A percentile compares a stretch with the other conserved stretches of the same genome.
Evolutionary conservation across 2,113 vertebrate genomes (phyloP).

Genomic region (Ardeotis arabs): DNA sequence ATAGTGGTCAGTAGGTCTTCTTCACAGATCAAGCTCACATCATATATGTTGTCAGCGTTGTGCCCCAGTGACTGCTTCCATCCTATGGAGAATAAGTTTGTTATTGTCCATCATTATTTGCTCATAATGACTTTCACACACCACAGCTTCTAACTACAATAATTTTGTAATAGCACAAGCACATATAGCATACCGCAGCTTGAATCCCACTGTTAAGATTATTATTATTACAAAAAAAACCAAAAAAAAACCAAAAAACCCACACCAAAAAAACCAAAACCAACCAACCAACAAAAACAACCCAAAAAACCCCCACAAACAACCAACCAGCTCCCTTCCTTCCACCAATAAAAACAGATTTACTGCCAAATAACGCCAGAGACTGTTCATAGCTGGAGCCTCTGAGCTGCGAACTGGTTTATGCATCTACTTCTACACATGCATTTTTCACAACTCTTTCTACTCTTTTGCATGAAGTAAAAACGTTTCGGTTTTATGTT

Average conservation of each 20-base stretch:
- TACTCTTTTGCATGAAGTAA: background rate
- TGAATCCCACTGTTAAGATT: background rate
- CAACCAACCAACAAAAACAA: too few relatives aligned
- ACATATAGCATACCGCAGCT: background rate
- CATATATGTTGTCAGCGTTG: constrained; percentile 6
- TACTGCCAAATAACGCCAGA: background rate
- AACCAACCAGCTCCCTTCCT: background rate
- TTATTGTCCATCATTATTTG: background rate
- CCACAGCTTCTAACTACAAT: background rate
- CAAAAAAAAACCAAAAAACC: background rate
- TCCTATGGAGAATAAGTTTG: background rate
- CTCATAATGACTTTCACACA: background rate
- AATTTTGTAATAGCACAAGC: background rate
- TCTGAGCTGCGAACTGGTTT: background rate
- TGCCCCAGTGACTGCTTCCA: background rate
- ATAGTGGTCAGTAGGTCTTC: constrained; percentile 87
- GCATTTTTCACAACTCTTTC: background rate
- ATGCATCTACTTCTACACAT: accelerated
- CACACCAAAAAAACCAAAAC: background rate
- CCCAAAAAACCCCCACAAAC: background rate
- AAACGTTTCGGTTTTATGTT: background rate
- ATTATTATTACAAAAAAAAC: background rate
- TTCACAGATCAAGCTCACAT: constrained; percentile 81
- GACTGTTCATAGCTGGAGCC: background rate
- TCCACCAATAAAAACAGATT: background rate